Evolutionary conservation across 2,113 vertebrate species (phyloP), one percentile per base, ranked within the genome.

Genomic region (Narcine bancroftii): DNA sequence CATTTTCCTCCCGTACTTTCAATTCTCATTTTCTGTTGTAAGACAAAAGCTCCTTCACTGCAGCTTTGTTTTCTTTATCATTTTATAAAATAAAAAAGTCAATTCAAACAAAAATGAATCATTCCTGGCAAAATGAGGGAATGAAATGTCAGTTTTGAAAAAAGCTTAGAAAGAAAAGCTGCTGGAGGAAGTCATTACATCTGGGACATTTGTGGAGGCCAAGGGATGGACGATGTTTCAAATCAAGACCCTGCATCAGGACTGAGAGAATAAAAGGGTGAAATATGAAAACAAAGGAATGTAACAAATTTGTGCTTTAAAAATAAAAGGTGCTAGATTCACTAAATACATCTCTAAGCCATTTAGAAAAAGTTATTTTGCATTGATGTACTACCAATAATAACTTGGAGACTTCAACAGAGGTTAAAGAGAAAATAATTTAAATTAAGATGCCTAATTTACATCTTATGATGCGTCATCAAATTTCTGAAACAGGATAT

Each of bases 11-110:
- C 81, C 81, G 60, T 33, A 60, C 53, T 60, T 87, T 60, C 33
- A 87, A n/a, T 87, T 87, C 53, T 87, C 81, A 53, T n/a, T 56
- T 85, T 94, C 72, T 94, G 95, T 94, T 94, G 93, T 93, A 92
- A 87, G 92, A 93, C 93, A n/a, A 92, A 89, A 92, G 87, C 71
- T 95, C 92, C 94, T n/a, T 92, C 53, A 5, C 36, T 66, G 39
- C 36, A 65, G 42, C 17, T 66, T 69, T 91, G 26, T 6, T 47
- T 26, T 66, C 65, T 91, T 69, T 69, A 33, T 91, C 4, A 3
- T 11, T 66, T 69, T 71, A 71, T 47, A 42, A 91, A 29, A 24
- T 7, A n/a, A 60, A 36, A 91, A 15, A 17, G 24, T 69, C 65
- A 3, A 24, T 69, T 69, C 24, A 91, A 39, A 91, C 39, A 66